Percentiles rank a stretch among this genome's conserved stretches.
Conservation (phyloP, 2,888 invertebrate genomes). For the Scaptomyza parva region DNA sequence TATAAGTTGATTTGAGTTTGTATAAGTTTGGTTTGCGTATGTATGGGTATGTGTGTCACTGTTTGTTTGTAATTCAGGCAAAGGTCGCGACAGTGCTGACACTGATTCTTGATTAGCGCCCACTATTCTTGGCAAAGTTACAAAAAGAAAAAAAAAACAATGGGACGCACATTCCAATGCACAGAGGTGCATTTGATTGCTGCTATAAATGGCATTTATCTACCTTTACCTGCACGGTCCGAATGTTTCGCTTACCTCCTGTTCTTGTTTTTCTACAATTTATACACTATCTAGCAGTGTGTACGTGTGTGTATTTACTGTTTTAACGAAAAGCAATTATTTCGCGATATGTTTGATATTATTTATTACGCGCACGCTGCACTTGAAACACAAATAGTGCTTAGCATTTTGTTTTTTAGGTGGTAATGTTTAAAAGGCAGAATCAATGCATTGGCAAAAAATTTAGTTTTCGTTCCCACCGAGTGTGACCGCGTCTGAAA, state of each 20-base stretch:
- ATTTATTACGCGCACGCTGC: slow-evolving; percentile 38
- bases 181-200: slow-evolving; percentile 27
- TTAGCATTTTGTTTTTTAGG: slow-evolving; percentile 45
- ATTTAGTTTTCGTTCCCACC: slow-evolving; percentile 44
- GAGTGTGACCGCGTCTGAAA: slow-evolving; percentile 32
- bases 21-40: slow-evolving; percentile 2
- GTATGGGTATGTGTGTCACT: slow-evolving; percentile 57
- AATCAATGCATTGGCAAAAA: slow-evolving; percentile 58
- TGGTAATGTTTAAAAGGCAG: slow-evolving; percentile 37
- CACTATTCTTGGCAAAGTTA: slow-evolving; percentile 21
- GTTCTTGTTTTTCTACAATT: slow-evolving; percentile 46
- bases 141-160: slow-evolving; percentile 18
- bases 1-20: slow-evolving; percentile 11
- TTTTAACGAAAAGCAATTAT: slow-evolving; percentile 15
- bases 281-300: slow-evolving; percentile 30
- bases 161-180: slow-evolving; percentile 53
- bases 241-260: slow-evolving; percentile 52
- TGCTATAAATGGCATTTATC: slow-evolving; percentile 13
- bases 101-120: slow-evolving; percentile 29
- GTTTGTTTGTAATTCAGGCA: slow-evolving; percentile 75
- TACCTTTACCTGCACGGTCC: slow-evolving; percentile 41
- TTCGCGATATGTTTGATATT: slow-evolving; percentile 1
- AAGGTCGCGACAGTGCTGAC: slow-evolving; percentile 65
- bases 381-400: slow-evolving; percentile 26
- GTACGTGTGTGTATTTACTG: slow-evolving; percentile 24